Percentiles rank a stretch among this genome's conserved stretches.
Evolutionary conservation across 2,888 invertebrate species (phyloP).

Genomic region (Scaptomyza cyrtandrae): DNA sequence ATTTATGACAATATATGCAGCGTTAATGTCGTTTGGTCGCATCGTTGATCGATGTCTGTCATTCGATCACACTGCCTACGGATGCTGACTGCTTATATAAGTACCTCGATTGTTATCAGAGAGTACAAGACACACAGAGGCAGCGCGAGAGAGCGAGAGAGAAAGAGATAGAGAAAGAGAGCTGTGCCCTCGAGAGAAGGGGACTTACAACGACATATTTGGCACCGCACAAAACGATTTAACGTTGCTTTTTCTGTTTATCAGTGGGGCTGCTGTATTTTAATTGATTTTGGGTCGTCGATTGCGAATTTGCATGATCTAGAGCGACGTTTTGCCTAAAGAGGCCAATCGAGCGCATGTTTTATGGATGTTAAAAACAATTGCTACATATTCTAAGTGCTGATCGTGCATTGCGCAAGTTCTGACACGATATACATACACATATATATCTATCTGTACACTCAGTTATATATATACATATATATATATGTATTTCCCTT

Average conservation of each 20-base stretch:
- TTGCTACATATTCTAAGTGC: slow-evolving; percentile 75
- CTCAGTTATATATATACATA: slow-evolving; percentile 25
- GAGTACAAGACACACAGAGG: neutral
- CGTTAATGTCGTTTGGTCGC: slow-evolving; percentile 80
- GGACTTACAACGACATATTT: slow-evolving; percentile 59
- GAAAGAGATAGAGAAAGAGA: neutral
- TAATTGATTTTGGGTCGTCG: slow-evolving; percentile 67
- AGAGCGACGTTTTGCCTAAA: slow-evolving; percentile 60
- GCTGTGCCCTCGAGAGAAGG: slow-evolving; percentile 11
- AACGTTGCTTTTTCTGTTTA: slow-evolving; percentile 48
- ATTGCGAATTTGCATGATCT: slow-evolving; percentile 77
- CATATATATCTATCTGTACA: slow-evolving; percentile 8
- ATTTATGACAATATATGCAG: slow-evolving; percentile 84
- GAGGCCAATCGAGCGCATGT: slow-evolving; percentile 79
- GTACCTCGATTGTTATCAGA: slow-evolving; percentile 68
- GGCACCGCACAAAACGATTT: slow-evolving; percentile 61
- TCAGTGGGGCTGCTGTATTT: slow-evolving; percentile 69
- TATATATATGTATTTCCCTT: slow-evolving; percentile 29
- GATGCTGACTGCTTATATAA: slow-evolving; percentile 79
- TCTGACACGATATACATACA: slow-evolving; percentile 15
- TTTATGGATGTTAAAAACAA: slow-evolving; percentile 76
- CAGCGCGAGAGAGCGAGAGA: neutral
- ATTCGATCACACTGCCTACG: slow-evolving; percentile 53
- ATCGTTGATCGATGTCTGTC: slow-evolving; percentile 77
- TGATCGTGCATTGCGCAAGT: slow-evolving; percentile 65